Evolutionary conservation across 1,140 invertebrate genomes (phyloP).

Genomic region (Drosophila melanica): DNA sequence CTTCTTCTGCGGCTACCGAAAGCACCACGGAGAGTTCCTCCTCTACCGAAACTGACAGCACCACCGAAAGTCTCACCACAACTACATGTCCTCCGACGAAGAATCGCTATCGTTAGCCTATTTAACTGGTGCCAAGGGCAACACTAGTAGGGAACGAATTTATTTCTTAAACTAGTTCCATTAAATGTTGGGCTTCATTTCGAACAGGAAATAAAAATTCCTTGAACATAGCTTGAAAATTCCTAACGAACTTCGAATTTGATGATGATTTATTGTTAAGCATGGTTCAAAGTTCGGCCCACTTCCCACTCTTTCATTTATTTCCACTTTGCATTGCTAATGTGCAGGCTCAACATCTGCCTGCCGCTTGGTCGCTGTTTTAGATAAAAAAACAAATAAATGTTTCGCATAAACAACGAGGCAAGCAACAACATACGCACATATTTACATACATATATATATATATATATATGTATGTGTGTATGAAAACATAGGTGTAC

Average conservation of each 20-base stretch:
- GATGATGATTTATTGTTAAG: slow-evolving; percentile 17
- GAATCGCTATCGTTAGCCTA: neutral
- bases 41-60: slow-evolving; percentile 1
- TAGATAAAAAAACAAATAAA: slow-evolving; percentile 41
- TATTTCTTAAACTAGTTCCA: too few species aligned
- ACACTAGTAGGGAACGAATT: too few species aligned
- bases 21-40: neutral
- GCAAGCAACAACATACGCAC: slow-evolving; percentile 20
- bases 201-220: too few species aligned
- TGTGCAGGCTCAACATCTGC: slow-evolving; percentile 9
- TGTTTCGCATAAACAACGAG: slow-evolving; percentile 69
- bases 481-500: slow-evolving; percentile 1
- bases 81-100: neutral
- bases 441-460: neutral
- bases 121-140: too few species aligned
- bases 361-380: slow-evolving; percentile 8
- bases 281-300: slow-evolving; percentile 5
- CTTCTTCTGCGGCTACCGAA: neutral
- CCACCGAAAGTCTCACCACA: neutral
- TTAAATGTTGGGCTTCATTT: too few species aligned
- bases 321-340: slow-evolving; percentile 23
- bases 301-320: neutral
- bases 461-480: too few species aligned
- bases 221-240: too few species aligned
- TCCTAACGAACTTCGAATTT: neutral